Evolutionary conservation across 2,888 invertebrate genomes (phyloP).

Genomic region (Nineta flava): DNA sequence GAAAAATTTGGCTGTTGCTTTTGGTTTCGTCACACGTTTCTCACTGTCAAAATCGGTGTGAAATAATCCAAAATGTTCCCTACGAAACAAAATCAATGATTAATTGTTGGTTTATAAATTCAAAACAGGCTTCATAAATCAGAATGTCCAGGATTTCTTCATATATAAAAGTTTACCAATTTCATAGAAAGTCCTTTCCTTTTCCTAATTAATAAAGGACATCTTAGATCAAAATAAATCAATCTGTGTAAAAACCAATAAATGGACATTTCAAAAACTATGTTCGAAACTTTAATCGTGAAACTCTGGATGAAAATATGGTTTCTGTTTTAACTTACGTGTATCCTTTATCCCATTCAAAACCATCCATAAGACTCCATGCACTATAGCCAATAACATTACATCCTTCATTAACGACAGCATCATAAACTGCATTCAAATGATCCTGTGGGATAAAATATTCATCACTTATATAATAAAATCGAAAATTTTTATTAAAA

Average conservation of each 20-base stretch:
- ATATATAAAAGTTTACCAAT: too few relatives aligned
- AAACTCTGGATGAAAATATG: too few relatives aligned
- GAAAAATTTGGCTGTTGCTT: background rate
- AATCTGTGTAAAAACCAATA: too few relatives aligned
- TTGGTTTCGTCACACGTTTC: background rate
- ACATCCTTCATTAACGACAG: constrained; percentile 20
- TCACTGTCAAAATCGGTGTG: background rate
- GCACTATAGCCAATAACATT: constrained; percentile 24
- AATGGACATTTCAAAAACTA: too few relatives aligned
- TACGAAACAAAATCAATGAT: background rate
- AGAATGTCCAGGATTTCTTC: too few relatives aligned
- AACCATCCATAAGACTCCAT: constrained; percentile 32
- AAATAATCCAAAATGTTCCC: constrained; percentile 2
- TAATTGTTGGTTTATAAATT: too few relatives aligned
- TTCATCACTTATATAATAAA: background rate
- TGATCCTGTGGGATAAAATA: background rate
- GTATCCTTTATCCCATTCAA: constrained; percentile 25
- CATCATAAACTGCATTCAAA: constrained; percentile 2
- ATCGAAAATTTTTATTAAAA: background rate
- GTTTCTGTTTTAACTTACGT: too few relatives aligned
- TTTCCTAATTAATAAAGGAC: too few relatives aligned
- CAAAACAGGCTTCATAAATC: too few relatives aligned
- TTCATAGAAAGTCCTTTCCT: too few relatives aligned
- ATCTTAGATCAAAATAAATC: too few relatives aligned
- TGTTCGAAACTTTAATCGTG: too few relatives aligned